phyloP scores from a whole-genome alignment of 2,888 invertebrate species.

The Macrosiphum euphorbiae region DNA sequence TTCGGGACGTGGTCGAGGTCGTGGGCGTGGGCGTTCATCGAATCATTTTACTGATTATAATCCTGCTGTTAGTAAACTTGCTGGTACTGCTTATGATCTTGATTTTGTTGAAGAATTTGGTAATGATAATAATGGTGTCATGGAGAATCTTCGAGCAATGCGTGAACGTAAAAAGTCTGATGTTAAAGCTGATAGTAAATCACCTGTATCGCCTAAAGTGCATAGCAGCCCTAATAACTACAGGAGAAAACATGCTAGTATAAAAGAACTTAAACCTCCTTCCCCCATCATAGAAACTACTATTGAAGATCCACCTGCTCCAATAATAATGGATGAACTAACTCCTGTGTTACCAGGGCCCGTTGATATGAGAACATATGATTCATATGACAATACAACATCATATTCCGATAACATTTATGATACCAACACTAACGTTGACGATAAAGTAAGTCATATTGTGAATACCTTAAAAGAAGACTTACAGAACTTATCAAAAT shows the following conservation, averaged over 20 bases:
- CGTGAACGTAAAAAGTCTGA: conserved; percentile 83
- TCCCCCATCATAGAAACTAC: conserved; percentile 71
- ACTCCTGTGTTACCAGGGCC: conserved; percentile 81
- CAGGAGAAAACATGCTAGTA: conserved; percentile 69
- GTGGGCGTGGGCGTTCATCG: conserved; percentile 71
- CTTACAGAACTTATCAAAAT: conserved; percentile 48
- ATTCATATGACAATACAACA: conserved; percentile 75
- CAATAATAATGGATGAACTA: conserved; percentile 36
- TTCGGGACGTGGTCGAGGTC: conserved; percentile 69
- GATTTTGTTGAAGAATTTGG: conserved; percentile 87
- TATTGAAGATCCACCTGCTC: conserved; percentile 27
- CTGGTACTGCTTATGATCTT: conserved; percentile 89
- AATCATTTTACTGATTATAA: conserved; percentile 70
- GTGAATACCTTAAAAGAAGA: conserved; percentile 73
- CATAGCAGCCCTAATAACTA: conserved; percentile 62
- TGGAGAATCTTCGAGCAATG: conserved; percentile 83
- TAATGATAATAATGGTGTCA: conserved; percentile 75
- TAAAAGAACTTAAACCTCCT: conserved; percentile 73
- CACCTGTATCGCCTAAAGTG: conserved; percentile 70
- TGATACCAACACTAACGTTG: conserved; percentile 69
- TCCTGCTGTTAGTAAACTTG: conserved; percentile 84
- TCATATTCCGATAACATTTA: conserved; percentile 73
- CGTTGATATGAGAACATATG: conserved; percentile 91
- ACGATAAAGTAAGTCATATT: conserved; percentile 80
- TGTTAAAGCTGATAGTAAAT: conserved; percentile 77